Evolutionary conservation across 2,888 invertebrate genomes (phyloP), one percentile per base, ranked within the genome.

Genomic region (Drosophila ezoana): DNA sequence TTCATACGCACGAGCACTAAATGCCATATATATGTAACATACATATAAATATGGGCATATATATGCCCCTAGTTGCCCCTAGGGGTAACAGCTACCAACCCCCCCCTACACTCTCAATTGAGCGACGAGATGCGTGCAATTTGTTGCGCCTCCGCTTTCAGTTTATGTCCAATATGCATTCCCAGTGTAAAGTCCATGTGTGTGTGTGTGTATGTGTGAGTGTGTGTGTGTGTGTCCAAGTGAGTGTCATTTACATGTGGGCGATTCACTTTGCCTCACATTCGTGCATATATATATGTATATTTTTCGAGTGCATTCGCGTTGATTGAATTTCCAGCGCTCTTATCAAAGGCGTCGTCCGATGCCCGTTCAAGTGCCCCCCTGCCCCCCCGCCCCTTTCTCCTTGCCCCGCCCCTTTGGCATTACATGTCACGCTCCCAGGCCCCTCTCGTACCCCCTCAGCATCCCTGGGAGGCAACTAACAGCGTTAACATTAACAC

Each of bases 291-390:
- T n/a, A n/a, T n/a, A n/a, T n/a, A n/a, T n/a, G n/a, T n/a, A n/a
- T 20, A 54, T 54, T 33, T 54, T 64, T 72, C 54, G 78, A 78
- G 69, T 70, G 81, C 78, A 78, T 56, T 73, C 48, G 63, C 75
- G 58, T 67, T 81, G 74, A 79, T 79, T 79, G 78, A 81, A 78
- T 81, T 74, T 62, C 43, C 65, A 66, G 64, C 40, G 56, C 49
- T 63, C 53, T 62, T 70, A 70, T 76, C 62, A 75, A 20, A 66
- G 38, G 48, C 63, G 11, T 28, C 53, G 40, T 73, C 28, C 47
- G 48, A 49, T 57, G 43, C 48, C 18, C 56, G 41, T n/a, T 38
- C 49, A 45, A 68, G 53, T 44, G 54, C 14, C 47, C 18, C 16
- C 10, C 5, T 4, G 33, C 13, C 11, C 5, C 20, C 16, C 20